A percentile compares a stretch with the other conserved stretches of the same genome.
These are phyloP conservation scores for Paedocypris sp. DNA, from an alignment of 2,113 vertebrate genomes.

Conservation along the genomic window DNA sequence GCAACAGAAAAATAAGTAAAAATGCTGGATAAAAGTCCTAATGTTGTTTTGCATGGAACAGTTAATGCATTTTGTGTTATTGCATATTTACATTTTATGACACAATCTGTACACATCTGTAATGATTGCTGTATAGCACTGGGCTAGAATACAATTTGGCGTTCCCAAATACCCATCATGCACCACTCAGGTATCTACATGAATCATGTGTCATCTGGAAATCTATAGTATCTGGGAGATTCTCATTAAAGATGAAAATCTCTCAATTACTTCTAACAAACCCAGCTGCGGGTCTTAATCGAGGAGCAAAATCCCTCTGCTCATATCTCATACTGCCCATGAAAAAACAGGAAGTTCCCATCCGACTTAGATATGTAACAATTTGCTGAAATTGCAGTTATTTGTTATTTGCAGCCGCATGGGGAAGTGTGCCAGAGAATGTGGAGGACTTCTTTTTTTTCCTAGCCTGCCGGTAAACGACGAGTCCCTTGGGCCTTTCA, in stretches of 20 bases:
- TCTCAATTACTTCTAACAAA: slow-evolving; percentile 23
- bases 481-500: slow-evolving; percentile 35
- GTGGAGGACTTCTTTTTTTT: background rate
- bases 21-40: too few relatives aligned
- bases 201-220: background rate
- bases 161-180: background rate
- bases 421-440: slow-evolving; percentile 38
- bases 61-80: too few relatives aligned
- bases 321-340: slow-evolving; percentile 31
- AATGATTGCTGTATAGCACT: background rate
- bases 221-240: background rate
- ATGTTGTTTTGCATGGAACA: too few relatives aligned
- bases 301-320: slow-evolving; percentile 24
- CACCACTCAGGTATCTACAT: background rate
- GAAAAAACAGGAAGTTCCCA: slow-evolving; percentile 32
- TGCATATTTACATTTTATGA: too few relatives aligned
- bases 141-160: background rate
- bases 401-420: slow-evolving; percentile 33
- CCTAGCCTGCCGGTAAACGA: slow-evolving; percentile 17
- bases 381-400: slow-evolving; percentile 43
- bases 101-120: background rate
- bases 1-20: too few relatives aligned
- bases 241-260: slow-evolving; percentile 27
- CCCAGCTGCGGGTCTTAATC: slow-evolving; percentile 44
- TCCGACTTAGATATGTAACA: slow-evolving; percentile 48